Percentiles rank a stretch among this genome's conserved stretches.
These are phyloP conservation scores for Pelecanoides urinatrix DNA, from an alignment of 2,113 vertebrate species.

Conservation along the genomic window DNA sequence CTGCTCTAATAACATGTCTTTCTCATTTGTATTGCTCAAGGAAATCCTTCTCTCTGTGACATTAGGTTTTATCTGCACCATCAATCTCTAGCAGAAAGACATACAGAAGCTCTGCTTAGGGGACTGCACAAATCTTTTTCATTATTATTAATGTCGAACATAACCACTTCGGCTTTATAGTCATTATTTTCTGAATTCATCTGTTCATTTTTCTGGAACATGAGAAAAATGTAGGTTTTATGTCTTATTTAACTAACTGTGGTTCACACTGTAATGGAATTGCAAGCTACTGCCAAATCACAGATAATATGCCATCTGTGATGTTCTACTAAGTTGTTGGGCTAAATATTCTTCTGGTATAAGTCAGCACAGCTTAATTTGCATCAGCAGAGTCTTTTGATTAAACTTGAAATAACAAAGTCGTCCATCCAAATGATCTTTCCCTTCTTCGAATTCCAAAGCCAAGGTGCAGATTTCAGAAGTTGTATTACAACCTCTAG, in stretches of 20 bases:
- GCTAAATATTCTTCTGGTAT: not conserved
- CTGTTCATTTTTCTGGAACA: conserved; percentile 19
- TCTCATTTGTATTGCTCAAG: not conserved
- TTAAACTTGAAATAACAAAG: not conserved
- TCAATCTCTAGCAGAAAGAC: not conserved
- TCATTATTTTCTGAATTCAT: not conserved
- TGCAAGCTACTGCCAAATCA: conserved; percentile 9
- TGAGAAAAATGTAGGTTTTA: not conserved
- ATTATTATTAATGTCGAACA: not conserved
- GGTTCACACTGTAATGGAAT: not conserved
- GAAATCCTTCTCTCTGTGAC: conserved; percentile 2
- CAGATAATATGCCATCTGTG: conserved; percentile 20
- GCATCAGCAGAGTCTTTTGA: not conserved
- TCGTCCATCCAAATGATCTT: not conserved
- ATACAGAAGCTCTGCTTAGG: not conserved
- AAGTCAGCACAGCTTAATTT: not conserved
- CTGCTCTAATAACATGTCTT: not conserved
- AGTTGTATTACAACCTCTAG: not conserved
- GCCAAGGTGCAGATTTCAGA: not conserved
- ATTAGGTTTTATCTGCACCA: not conserved
- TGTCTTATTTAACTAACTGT: not conserved
- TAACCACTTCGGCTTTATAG: not conserved
- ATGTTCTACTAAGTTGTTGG: not conserved
- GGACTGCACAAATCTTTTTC: not conserved
- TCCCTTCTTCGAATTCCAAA: not conserved